Conservation (phyloP, 2,888 invertebrate genomes). For the Temnothorax unifasciatus region DNA sequence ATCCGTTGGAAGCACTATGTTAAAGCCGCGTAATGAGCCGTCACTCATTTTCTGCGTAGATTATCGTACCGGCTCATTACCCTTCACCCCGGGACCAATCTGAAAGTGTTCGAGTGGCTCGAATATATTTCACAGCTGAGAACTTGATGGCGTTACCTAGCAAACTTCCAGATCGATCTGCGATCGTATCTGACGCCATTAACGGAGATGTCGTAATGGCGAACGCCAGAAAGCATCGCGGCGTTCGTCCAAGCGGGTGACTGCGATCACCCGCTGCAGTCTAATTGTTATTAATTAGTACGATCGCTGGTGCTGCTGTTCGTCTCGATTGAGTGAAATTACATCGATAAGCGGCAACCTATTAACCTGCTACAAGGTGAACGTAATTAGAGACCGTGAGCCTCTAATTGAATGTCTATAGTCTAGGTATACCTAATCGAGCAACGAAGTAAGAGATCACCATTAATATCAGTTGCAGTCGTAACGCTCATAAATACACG, state of each 20-base stretch:
- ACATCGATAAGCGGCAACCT: conserved; percentile 59
- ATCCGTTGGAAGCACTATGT: conserved; percentile 52
- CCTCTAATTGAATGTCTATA: conserved; percentile 69
- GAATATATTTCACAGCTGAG: conserved; percentile 47
- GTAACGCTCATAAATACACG: background rate
- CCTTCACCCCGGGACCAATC: conserved; percentile 61
- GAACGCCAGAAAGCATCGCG: conserved; percentile 55
- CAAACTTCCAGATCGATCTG: conserved; percentile 32
- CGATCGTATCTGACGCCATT: conserved; percentile 51
- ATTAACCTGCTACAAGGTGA: conserved; percentile 62
- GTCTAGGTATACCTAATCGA: conserved; percentile 36
- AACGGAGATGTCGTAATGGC: conserved; percentile 56
- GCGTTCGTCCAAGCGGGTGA: background rate
- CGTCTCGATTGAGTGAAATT: conserved; percentile 46
- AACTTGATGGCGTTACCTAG: conserved; percentile 34
- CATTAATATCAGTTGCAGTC: conserved; percentile 46
- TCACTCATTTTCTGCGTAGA: conserved; percentile 65
- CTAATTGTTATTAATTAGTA: conserved; percentile 68
- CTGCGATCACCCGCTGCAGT: conserved; percentile 39
- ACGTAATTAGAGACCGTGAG: conserved; percentile 67
- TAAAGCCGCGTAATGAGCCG: conserved; percentile 63
- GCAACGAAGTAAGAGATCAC: conserved; percentile 47
- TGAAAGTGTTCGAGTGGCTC: conserved; percentile 44
- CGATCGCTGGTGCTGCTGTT: conserved; percentile 30
- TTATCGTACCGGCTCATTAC: conserved; percentile 67